These are phyloP conservation scores for Philypnodon macrostomus DNA, from an alignment of 2,797 vertebrate genomes.

Conservation along the genomic window DNA sequence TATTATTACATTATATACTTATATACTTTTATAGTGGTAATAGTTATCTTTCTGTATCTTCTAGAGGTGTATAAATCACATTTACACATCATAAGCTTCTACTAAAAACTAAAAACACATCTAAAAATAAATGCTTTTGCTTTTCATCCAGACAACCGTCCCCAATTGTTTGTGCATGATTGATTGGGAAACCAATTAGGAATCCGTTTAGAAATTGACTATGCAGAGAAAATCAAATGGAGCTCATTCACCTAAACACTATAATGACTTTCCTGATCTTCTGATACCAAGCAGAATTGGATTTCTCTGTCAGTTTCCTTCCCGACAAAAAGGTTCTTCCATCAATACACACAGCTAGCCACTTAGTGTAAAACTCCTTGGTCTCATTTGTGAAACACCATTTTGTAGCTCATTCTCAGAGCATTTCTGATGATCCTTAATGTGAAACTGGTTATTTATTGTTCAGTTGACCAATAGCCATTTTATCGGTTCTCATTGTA, in stretches of 20 bases:
- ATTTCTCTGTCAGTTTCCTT: slow-evolving; percentile 57
- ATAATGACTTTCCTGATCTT: slow-evolving; percentile 51
- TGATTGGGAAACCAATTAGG: slow-evolving; percentile 55
- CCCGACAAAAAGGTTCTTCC: slow-evolving; percentile 39
- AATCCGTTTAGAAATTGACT: slow-evolving; percentile 48
- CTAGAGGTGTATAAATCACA: not conserved
- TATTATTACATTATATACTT: too few relatives aligned
- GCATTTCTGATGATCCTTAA: slow-evolving; percentile 12
- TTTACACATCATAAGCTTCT: slow-evolving; percentile 6
- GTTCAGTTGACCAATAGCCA: too few relatives aligned
- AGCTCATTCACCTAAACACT: slow-evolving; percentile 53
- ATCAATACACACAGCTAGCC: slow-evolving; percentile 37
- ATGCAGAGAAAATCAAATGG: slow-evolving; percentile 39
- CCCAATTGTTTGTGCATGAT: slow-evolving; percentile 26
- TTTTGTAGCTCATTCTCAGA: slow-evolving; percentile 17
- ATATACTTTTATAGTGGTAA: too few relatives aligned
- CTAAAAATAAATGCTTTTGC: not conserved
- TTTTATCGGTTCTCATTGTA: slow-evolving; percentile 40
- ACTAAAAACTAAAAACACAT: slow-evolving; percentile 1
- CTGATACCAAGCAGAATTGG: slow-evolving; percentile 54
- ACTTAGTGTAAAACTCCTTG: slow-evolving; percentile 35
- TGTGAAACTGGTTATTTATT: too few relatives aligned
- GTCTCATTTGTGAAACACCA: slow-evolving; percentile 23
- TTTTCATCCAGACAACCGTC: not conserved
- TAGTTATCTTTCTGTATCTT: too few relatives aligned